These are phyloP conservation scores for Bacillus rossius DNA, from an alignment of 1,140 invertebrate genomes.

Conservation along the genomic window DNA sequence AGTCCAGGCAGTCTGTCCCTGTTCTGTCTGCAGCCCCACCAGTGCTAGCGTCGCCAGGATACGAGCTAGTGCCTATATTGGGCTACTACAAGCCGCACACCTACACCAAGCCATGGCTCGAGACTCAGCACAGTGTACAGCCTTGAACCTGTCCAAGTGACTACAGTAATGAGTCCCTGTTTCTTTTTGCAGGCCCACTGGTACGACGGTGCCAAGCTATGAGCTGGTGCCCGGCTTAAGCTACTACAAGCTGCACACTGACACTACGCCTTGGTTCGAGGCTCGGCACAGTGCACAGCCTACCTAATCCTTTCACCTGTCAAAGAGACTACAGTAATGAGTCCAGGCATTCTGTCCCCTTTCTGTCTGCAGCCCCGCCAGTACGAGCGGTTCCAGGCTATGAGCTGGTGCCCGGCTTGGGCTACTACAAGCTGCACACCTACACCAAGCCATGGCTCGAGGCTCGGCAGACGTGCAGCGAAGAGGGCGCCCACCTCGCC, in stretches of 20 bases:
- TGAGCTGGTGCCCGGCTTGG: slow-evolving; percentile 25
- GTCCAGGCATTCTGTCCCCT: too few relatives aligned
- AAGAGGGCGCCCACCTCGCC: slow-evolving; percentile 41
- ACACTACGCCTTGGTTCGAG: too few relatives aligned
- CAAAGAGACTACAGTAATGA: too few relatives aligned
- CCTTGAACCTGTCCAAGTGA: too few relatives aligned
- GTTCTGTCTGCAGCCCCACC: neutral
- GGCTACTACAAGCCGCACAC: slow-evolving; percentile 39
- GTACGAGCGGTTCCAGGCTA: neutral
- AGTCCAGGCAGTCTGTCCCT: too few relatives aligned
- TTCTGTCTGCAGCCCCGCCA: neutral
- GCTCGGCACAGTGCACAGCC: too few relatives aligned
- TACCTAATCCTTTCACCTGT: too few relatives aligned
- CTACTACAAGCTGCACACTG: slow-evolving; percentile 37
- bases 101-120: slow-evolving; percentile 35
- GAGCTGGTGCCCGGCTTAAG: slow-evolving; percentile 28
- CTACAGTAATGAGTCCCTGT: too few relatives aligned
- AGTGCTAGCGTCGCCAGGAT: neutral
- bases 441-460: slow-evolving; percentile 37
- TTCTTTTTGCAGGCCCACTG: neutral
- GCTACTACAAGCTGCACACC: slow-evolving; percentile 38
- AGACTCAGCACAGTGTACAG: slow-evolving; percentile 38
- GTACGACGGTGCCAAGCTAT: neutral
- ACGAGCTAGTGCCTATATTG: slow-evolving; percentile 20
- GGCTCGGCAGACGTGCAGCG: slow-evolving; percentile 37